Evolutionary conservation across 2,113 vertebrate genomes (phyloP).

Genomic region (Regulus satrapa): DNA sequence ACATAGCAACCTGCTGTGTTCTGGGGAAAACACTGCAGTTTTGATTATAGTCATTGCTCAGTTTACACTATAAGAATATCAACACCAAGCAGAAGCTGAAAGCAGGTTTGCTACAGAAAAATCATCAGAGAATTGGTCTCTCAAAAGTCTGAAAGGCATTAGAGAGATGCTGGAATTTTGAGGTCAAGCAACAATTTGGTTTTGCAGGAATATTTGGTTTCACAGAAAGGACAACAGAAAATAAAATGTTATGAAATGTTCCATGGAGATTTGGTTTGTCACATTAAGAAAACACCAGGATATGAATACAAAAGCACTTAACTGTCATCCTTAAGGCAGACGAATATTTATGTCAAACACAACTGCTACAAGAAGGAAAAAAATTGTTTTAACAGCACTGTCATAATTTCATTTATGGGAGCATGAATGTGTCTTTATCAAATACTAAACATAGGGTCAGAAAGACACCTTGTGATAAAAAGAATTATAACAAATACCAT

Average conservation of each 20-base stretch:
- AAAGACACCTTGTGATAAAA: background rate
- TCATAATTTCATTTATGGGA: background rate
- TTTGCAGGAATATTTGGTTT: background rate
- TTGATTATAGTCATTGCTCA: slow-evolving; percentile 18
- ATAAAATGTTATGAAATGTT: background rate
- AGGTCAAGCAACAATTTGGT: background rate
- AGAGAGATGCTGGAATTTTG: background rate
- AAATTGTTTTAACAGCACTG: background rate
- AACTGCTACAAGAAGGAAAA: background rate
- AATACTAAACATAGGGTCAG: background rate
- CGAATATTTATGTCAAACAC: background rate
- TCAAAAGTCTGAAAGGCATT: background rate
- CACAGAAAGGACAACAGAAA: background rate
- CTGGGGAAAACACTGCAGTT: slow-evolving; percentile 16
- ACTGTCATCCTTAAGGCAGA: background rate
- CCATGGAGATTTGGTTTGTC: background rate
- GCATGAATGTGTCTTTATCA: background rate
- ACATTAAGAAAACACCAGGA: background rate
- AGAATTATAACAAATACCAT: background rate
- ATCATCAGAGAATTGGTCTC: background rate
- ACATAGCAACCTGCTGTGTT: background rate
- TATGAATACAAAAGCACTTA: background rate
- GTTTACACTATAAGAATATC: background rate
- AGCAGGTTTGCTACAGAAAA: background rate
- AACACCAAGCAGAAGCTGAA: background rate